Evolutionary conservation across 2,888 invertebrate genomes (phyloP).

Genomic region (Eustalomyia histrio): DNA sequence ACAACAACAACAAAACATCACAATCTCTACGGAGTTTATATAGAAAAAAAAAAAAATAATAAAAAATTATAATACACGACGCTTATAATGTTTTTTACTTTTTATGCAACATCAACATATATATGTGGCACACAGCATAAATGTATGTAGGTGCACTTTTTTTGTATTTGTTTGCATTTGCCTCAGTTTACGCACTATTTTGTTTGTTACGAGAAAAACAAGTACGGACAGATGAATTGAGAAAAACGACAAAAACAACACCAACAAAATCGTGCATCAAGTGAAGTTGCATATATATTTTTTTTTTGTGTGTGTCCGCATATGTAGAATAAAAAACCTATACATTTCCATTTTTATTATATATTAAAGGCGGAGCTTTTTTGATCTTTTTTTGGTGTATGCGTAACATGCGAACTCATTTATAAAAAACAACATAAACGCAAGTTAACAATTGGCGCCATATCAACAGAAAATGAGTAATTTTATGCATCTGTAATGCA

Average conservation of each 20-base stretch:
- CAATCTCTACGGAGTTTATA: constrained; percentile 32
- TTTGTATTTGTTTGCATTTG: constrained; percentile 26
- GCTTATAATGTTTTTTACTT: constrained; percentile 43
- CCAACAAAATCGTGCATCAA: constrained; percentile 16
- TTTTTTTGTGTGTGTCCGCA: background rate
- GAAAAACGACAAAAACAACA: constrained; percentile 47
- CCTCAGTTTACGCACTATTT: constrained; percentile 60
- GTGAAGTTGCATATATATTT: background rate
- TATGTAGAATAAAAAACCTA: background rate
- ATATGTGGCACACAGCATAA: constrained; percentile 18
- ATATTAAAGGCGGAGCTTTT: constrained; percentile 78
- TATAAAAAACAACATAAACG: constrained; percentile 47
- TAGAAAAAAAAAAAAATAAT: constrained; percentile 15
- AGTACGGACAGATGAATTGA: constrained; percentile 54
- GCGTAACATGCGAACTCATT: constrained; percentile 58
- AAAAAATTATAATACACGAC: too few relatives aligned
- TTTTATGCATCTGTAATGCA: constrained; percentile 31
- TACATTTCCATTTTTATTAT: constrained; percentile 42
- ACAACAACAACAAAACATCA: constrained; percentile 22
- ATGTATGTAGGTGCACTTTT: constrained; percentile 56
- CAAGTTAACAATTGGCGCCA: constrained; percentile 62
- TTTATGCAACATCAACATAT: constrained; percentile 35
- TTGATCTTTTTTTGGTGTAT: constrained; percentile 74
- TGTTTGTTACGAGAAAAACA: constrained; percentile 53
- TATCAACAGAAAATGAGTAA: constrained; percentile 67